Conservation (phyloP, 2,113 vertebrate species). For the Nettapus auritus region DNA sequence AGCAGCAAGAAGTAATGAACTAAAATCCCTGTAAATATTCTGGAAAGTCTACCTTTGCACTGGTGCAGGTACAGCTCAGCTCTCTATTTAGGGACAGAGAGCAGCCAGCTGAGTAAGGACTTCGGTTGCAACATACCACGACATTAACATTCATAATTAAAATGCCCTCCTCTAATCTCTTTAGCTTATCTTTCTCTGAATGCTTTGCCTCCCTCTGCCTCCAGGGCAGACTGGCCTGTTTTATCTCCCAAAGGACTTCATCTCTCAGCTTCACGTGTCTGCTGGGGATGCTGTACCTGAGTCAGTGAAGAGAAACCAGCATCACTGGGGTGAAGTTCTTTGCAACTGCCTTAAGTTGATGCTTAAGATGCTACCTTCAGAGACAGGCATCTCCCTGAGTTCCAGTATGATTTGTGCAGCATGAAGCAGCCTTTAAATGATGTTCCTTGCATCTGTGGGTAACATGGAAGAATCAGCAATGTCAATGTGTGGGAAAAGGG, state of each 20-base stretch:
- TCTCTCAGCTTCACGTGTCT: not conserved
- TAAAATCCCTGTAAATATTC: not conserved
- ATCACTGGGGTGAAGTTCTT: not conserved
- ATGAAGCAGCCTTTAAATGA: not conserved
- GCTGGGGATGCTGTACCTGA: not conserved
- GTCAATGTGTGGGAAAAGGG: not conserved
- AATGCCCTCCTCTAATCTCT: not conserved
- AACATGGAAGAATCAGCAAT: not conserved
- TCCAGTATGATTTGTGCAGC: not conserved
- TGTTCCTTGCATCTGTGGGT: not conserved
- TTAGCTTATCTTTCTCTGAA: conserved; percentile 12
- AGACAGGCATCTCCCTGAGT: not conserved
- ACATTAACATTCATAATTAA: not conserved
- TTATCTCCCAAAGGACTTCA: not conserved
- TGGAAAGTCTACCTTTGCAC: not conserved
- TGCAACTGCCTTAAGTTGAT: not conserved
- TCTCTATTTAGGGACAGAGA: not conserved
- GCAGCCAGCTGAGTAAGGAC: not conserved
- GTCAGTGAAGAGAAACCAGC: not conserved
- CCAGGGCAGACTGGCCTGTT: not conserved
- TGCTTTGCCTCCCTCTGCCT: not conserved
- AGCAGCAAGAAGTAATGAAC: not conserved
- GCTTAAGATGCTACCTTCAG: not conserved
- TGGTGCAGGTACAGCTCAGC: not conserved
- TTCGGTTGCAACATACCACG: not conserved